Base-by-base conservation (phyloP, 2,888 invertebrate species). In the Orchesella flavescens region DNA sequence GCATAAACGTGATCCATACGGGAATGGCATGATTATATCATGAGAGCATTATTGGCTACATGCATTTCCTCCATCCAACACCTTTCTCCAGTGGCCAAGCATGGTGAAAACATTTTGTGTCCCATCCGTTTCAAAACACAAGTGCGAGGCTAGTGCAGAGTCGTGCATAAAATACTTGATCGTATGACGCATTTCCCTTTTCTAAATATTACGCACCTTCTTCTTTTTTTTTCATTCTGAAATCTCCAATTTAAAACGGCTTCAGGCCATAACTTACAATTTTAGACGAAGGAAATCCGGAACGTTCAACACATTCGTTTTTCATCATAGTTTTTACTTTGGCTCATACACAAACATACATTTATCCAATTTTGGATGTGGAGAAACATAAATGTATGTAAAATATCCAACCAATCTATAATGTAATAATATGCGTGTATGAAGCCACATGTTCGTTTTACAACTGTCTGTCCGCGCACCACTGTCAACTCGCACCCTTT, bases 241-340 rank as follows among this genome's bases (percentile, higher is more conserved):
- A 68, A 73, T 80, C 74, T 74, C 74, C 74, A 66, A 74, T 81
- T 81, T 81, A 68, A 81, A 80, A 82, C 21, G 21, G 68, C 75
- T 76, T 34, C 82, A 75, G 82, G 75, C 75, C 59, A 75, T 82
- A 82, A 71, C 49, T 75, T 68, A 76, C 75, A 69, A 75, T 75
- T 82, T 59, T 55, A 73, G 23, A 65, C 13, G 59, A 23, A 55
- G 75, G 82, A 83, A 77, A 83, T 83, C 83, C 83, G 83, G 71
- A 83, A 57, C 75, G 82, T 76, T 82, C 75, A 82, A 76, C 82
- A 82, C 83, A 77, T 83, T 83, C 77, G 76, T 77, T 83, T 83
- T 83, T 72, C 71, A 76, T 83, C 76, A 82, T 61, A 78, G 23
- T 59, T 71, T 78, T 34, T 34, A 4, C 7, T 34, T 34, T 34